Percentiles rank a stretch among this genome's conserved stretches.
Evolutionary conservation across 2,113 vertebrate species (phyloP).

Genomic region (Ictalurus furcatus): DNA sequence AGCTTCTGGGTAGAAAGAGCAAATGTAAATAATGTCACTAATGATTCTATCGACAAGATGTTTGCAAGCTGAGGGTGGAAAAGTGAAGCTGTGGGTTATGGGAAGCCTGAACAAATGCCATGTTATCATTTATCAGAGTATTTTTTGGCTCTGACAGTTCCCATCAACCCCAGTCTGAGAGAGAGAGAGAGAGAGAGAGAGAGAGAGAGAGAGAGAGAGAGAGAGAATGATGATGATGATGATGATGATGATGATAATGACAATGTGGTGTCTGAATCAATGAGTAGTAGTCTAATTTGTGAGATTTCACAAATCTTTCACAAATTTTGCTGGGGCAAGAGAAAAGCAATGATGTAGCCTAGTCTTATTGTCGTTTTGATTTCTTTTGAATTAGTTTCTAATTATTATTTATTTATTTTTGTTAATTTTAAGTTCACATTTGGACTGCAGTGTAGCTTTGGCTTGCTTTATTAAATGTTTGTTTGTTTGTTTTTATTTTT

Average conservation of each 20-base stretch:
- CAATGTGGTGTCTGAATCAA: conserved; percentile 8
- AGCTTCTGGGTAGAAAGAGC: background rate
- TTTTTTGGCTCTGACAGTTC: background rate
- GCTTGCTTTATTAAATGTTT: background rate
- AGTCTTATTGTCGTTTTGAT: background rate
- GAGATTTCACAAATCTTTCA: background rate
- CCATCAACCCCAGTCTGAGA: background rate
- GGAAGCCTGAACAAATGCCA: background rate
- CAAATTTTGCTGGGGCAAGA: background rate
- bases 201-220: background rate
- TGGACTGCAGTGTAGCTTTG: background rate
- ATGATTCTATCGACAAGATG: background rate
- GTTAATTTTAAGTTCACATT: background rate
- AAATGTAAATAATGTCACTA: background rate
- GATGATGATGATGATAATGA: conserved; percentile 1
- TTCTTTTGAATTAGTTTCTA: background rate
- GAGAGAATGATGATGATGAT: conserved; percentile 4
- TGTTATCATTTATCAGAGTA: conserved; percentile 3
- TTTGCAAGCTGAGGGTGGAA: background rate
- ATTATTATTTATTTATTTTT: background rate
- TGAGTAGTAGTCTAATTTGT: conserved; percentile 24
- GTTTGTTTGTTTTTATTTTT: no score
- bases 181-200: background rate
- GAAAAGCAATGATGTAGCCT: background rate
- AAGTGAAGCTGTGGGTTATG: background rate